Evolutionary conservation across 2,888 invertebrate genomes (phyloP).

Genomic region (Trachelus stipa): DNA sequence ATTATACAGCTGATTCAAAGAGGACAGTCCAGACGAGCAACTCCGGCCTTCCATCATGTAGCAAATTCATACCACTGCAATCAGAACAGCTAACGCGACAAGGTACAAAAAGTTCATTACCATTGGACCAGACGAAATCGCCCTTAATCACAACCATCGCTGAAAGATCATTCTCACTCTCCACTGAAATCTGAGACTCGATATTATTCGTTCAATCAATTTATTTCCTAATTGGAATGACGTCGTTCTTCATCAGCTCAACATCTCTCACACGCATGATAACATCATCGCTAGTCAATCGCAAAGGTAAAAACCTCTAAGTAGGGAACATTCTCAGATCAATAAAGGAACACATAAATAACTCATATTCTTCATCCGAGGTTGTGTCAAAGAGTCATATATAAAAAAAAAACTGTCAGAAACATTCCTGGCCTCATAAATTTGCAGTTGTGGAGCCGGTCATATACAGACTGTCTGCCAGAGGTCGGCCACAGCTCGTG

Average conservation of each 20-base stretch:
- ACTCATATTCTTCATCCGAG: background rate
- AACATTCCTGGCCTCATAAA: conserved; percentile 4
- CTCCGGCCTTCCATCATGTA: background rate
- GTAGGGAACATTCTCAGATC: background rate
- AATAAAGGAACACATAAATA: background rate
- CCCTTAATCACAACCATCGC: background rate
- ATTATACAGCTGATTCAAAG: background rate
- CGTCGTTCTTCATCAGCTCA: background rate
- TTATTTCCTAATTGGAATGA: background rate
- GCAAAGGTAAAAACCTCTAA: background rate
- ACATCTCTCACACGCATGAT: background rate
- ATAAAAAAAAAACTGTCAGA: background rate
- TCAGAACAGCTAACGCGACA: background rate
- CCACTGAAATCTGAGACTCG: background rate
- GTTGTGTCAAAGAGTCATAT: background rate
- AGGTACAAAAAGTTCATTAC: background rate
- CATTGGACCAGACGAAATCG: background rate
- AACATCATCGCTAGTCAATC: background rate
- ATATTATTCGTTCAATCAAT: background rate
- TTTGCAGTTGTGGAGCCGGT: conserved; percentile 47
- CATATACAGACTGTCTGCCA: conserved; percentile 50
- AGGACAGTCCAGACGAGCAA: background rate
- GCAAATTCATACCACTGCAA: background rate
- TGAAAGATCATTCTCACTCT: background rate
- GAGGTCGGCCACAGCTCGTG: conserved; percentile 52